Percentiles rank a stretch among this genome's conserved stretches.
phyloP scores from a whole-genome alignment of 2,113 vertebrate species.

The Marmota monax region DNA sequence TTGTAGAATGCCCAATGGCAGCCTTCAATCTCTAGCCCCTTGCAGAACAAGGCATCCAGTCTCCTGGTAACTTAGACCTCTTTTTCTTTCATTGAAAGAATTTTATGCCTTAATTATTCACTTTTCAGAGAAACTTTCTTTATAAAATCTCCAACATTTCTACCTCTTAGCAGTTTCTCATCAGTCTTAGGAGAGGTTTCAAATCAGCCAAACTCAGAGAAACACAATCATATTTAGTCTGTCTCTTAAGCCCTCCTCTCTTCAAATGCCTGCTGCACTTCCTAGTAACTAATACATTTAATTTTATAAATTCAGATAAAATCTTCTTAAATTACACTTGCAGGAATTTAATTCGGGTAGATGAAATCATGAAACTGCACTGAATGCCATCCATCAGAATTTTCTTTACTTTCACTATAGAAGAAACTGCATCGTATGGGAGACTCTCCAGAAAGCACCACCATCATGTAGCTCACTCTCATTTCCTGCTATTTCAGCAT shows the following conservation, averaged over 20 bases:
- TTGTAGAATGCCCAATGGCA: not conserved
- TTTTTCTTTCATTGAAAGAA: slow-evolving; percentile 42
- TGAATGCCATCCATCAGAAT: not conserved
- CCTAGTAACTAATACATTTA: not conserved
- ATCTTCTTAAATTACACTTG: not conserved
- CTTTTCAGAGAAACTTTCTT: slow-evolving; percentile 52
- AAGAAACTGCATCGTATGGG: not conserved
- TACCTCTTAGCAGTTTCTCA: not conserved
- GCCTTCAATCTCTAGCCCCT: not conserved
- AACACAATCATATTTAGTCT: not conserved
- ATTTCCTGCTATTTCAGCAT: not conserved
- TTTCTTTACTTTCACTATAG: not conserved
- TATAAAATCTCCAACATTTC: slow-evolving; percentile 32
- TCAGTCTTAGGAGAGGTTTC: slow-evolving; percentile 24
- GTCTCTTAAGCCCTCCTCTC: not conserved
- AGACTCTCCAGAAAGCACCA: not conserved
- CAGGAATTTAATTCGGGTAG: not conserved
- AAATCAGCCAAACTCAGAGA: slow-evolving; percentile 2
- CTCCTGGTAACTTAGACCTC: not conserved
- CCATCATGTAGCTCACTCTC: too few species aligned
- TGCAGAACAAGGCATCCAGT: not conserved
- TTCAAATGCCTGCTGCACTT: not conserved
- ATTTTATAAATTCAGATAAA: slow-evolving; percentile 11
- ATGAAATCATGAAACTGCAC: not conserved
- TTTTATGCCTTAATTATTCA: slow-evolving; percentile 36